Base-by-base conservation (phyloP, 53 echinoderm and acorn worm species). In the Patiria pectinifera region DNA sequence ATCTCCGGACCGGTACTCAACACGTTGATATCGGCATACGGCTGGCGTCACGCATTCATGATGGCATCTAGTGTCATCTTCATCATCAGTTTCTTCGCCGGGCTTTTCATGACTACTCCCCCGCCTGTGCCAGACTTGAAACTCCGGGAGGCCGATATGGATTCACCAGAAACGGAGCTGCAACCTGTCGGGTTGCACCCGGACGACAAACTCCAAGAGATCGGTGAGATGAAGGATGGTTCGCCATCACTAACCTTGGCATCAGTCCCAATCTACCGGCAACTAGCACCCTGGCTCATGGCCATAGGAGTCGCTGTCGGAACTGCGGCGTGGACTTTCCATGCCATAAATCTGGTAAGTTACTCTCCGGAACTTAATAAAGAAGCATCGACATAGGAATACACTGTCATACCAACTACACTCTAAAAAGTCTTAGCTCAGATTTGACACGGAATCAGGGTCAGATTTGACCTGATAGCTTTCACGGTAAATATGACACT, bases 331-430 rank as follows among this genome's bases (percentile, higher is more conserved):
- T 86, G 71, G 71, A 70, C 46, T 45, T 86, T 86, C 45, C 70
- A 59, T 21, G 49, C 86, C 49, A 24, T 47, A 11, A 86, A 86
- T 86, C 62, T 86, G 53, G 86, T 86, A 86, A 86, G 82, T 14
- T 7, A 60, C 12, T 8, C 60, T 8, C 60, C 2, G 12, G 60
- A 11, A 11, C 60, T 60, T 60, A 8, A 8, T 11, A 60, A 60
- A 60, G 74, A 0, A 18, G 13, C 6, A 7, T 6, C 74, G 15
- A 22, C 21, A 74, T 22, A 16, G 15, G 15, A 43, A 15, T 79
- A 46, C 79, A 79, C 46, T 25, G 16, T 25, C 44, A 7, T 79
- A 43, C 10, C 13, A 5, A 49, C n/a, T 49, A 19, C 22, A 49
- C 15, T 79, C 9, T 79, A 21, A 79, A 11, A 74, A 1, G 7